Evolutionary conservation across 2,888 invertebrate species (phyloP), one percentile per base, ranked within the genome.

Genomic region (Lucinisca nassula): DNA sequence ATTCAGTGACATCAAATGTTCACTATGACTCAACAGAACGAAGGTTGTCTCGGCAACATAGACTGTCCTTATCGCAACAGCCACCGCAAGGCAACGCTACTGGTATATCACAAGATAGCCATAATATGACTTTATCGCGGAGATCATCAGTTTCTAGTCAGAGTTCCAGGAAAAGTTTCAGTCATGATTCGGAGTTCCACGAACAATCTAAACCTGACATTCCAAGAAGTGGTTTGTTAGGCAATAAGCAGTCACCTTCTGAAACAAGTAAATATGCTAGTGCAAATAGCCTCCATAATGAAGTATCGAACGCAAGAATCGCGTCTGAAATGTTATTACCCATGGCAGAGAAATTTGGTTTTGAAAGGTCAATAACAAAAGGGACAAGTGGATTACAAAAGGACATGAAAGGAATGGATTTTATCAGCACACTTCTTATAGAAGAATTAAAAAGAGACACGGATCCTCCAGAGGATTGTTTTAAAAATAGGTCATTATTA

Each of bases 381-480:
- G 92, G 92, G 17, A 92, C 92, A 12, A 92, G 92, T 80, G 92
- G 92, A 24, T 45, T 90, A 17, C 72, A 51, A 30, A 85, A 85
- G 30, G 67, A 73, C 12, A 35, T 21, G 1, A 75, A 74, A 24
- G 73, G 72, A 21, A 74, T 67, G 32, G 67, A 67, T 35, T 67
- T 67, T 67, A 67, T 67, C 17, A 67, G 67, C 17, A 30, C 32
- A 21, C 21, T 67, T 17, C 10, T 90, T 17, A 82, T 86, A 73
- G 30, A 83, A 12, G 90, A 90, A 77, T 55, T 87, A 1, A 87
- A 88, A 72, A 87, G 79, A 12, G 87, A 87, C 30, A 82, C 79
- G 70, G 90, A 84, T n/a, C 77, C 61, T 32, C 76, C 67, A 30
- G 84, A 85, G 30, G 87, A 90, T 82, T 85, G 85, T 74, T 90